Percentiles rank a stretch among this genome's conserved stretches.
phyloP scores from a whole-genome alignment of 2,888 invertebrate species.

The Xanthorhoe spadicearia region DNA sequence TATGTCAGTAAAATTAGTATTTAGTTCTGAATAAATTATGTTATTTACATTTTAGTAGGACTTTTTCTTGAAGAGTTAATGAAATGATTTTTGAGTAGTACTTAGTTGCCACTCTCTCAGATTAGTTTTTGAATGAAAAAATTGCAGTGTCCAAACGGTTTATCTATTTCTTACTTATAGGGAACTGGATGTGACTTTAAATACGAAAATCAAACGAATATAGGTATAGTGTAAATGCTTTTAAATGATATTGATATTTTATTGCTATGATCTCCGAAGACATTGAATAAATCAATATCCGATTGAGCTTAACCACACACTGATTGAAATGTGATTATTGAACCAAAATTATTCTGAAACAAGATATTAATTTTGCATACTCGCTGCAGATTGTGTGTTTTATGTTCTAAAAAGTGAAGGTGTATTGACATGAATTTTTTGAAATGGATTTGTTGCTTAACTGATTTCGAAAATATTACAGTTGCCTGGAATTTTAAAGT shows the following conservation, averaged over 20 bases:
- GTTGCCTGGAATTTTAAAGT: background rate
- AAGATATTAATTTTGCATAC: background rate
- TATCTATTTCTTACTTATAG: too few species aligned
- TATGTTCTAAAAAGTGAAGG: background rate
- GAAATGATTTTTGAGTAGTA: too few species aligned
- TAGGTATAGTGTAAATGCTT: too few species aligned
- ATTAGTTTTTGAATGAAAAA: too few species aligned
- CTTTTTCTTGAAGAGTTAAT: too few species aligned
- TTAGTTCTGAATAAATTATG: background rate
- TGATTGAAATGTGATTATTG: constrained; percentile 3
- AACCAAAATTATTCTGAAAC: background rate
- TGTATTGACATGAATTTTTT: background rate
- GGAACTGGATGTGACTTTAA: too few species aligned
- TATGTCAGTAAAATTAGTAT: background rate
- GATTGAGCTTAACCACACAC: background rate
- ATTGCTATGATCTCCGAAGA: background rate
- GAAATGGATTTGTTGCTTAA: background rate
- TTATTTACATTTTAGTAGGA: too few species aligned
- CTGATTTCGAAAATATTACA: background rate
- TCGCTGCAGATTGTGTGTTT: background rate
- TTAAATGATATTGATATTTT: too few species aligned
- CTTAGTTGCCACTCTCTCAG: too few species aligned
- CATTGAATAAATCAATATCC: background rate
- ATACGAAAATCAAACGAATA: too few species aligned
- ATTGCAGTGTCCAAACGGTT: too few species aligned